Evolutionary conservation across 1,140 invertebrate genomes (phyloP).

Genomic region (Caenorhabditis elegans): DNA sequence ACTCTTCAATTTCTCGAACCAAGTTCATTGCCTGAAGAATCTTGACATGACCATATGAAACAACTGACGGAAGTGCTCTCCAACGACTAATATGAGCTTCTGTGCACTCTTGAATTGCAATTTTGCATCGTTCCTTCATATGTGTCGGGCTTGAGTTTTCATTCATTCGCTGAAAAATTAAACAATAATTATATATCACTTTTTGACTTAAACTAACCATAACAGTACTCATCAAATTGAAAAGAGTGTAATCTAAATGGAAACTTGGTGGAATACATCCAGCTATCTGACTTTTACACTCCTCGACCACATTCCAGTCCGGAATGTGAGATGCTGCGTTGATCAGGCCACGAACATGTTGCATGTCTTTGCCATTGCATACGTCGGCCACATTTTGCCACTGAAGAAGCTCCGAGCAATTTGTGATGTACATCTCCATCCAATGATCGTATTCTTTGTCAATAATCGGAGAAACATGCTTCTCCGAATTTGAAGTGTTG

Average conservation of each 20-base stretch:
- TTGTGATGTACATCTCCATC: slow-evolving; percentile 11
- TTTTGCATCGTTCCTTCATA: background rate
- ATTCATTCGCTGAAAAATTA: background rate
- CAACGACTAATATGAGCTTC: background rate
- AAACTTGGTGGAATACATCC: slow-evolving; percentile 24
- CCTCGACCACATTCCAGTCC: slow-evolving; percentile 33
- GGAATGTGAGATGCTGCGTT: slow-evolving; percentile 21
- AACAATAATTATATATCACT: background rate
- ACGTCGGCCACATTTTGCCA: slow-evolving; percentile 30
- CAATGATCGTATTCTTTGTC: slow-evolving; percentile 20
- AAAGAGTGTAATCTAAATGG: background rate
- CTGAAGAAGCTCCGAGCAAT: slow-evolving; percentile 14
- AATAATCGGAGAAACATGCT: background rate
- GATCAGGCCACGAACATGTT: background rate
- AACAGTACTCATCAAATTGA: slow-evolving; percentile 26
- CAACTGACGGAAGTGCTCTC: slow-evolving; percentile 27
- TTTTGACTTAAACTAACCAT: slow-evolving; percentile 36
- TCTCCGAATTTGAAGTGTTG: background rate
- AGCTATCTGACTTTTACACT: slow-evolving; percentile 11
- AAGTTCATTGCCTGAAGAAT: slow-evolving; percentile 31
- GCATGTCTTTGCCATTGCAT: background rate
- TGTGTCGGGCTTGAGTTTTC: background rate
- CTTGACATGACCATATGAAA: slow-evolving; percentile 31
- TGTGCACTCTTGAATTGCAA: background rate
- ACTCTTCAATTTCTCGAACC: slow-evolving; percentile 38